These are phyloP conservation scores for Phalacrocorax brasilianus DNA, from an alignment of 2,113 vertebrate genomes.

Conservation along the genomic window DNA sequence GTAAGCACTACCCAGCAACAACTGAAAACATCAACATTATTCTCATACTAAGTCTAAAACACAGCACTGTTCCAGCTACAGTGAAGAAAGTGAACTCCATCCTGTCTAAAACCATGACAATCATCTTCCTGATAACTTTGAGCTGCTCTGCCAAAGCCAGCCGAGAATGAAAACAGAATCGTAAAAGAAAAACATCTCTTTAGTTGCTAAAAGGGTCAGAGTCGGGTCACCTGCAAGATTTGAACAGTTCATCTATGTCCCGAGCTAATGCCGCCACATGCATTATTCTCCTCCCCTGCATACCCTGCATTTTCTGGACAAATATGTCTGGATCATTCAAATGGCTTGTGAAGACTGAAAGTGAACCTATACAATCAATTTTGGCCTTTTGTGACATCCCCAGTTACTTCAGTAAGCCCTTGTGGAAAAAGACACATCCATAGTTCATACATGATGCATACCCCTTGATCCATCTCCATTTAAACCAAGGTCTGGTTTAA, in stretches of 20 bases:
- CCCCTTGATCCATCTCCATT: conserved; percentile 27
- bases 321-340: conserved; percentile 15
- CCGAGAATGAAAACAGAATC: neutral
- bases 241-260: conserved; percentile 6
- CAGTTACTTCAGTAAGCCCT: neutral
- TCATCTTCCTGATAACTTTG: neutral
- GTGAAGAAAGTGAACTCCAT: no score
- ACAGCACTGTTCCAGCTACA: no score
- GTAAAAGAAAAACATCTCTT: conserved; percentile 1
- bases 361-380: conserved; percentile 26
- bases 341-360: conserved; percentile 19
- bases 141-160: neutral
- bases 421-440: conserved; percentile 11
- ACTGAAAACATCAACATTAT: no score
- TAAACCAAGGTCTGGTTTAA: conserved; percentile 32
- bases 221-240: conserved; percentile 13
- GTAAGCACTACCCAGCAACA: no score
- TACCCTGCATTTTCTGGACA: conserved; percentile 22
- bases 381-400: conserved; percentile 22
- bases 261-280: neutral
- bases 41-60: no score
- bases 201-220: neutral
- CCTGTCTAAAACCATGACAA: no score
- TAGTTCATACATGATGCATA: neutral
- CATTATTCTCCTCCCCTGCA: conserved; percentile 14